phyloP scores from a whole-genome alignment of 30 jellyfish, hydroid and myxozoan genomes.

The Nemopilema nomurai region DNA sequence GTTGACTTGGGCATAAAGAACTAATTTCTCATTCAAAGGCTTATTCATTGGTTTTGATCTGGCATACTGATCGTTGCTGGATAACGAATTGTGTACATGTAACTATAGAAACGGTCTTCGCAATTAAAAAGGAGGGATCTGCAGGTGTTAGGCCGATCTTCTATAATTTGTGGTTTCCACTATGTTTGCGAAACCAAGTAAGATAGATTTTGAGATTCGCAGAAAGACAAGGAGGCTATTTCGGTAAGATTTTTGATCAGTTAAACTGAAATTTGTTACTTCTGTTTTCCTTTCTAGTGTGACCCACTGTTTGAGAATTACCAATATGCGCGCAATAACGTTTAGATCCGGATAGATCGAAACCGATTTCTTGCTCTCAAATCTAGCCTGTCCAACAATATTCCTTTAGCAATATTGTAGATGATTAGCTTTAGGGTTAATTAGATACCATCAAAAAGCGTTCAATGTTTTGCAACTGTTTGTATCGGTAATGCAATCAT shows the following conservation, averaged over 20 bases:
- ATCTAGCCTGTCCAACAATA: too few species aligned
- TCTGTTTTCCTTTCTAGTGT: neutral
- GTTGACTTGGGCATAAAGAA: neutral
- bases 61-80: neutral
- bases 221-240: neutral
- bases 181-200: neutral
- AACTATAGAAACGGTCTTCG: neutral
- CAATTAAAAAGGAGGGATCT: neutral
- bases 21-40: neutral
- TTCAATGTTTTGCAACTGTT: too few species aligned
- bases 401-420: too few species aligned
- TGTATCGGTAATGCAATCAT: too few species aligned
- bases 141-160: neutral
- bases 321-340: too few species aligned
- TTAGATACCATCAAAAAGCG: too few species aligned
- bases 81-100: neutral
- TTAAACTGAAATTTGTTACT: too few species aligned
- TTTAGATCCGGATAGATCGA: too few species aligned
- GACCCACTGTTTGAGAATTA: too few species aligned
- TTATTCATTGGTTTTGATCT: neutral
- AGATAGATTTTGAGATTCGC: neutral
- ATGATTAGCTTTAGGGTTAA: too few species aligned
- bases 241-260: neutral
- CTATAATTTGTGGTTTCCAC: neutral
- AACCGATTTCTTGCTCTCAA: too few species aligned